Evolutionary conservation across 2,797 vertebrate genomes (phyloP).

Genomic region (Peromyscus eremicus): DNA sequence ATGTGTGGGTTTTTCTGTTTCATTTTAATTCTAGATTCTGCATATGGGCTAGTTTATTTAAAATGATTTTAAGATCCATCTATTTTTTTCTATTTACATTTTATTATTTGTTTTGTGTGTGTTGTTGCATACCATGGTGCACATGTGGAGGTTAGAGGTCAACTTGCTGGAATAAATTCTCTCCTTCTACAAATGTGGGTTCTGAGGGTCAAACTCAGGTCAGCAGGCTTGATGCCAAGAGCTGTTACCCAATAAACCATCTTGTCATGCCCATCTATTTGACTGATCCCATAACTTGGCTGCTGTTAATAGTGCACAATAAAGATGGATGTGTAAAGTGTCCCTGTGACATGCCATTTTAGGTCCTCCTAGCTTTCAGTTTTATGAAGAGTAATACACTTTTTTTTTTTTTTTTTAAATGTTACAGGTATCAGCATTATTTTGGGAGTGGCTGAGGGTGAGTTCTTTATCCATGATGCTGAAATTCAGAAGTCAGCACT

Average conservation of each 20-base stretch:
- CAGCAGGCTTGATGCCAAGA: not conserved
- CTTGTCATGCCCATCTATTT: not conserved
- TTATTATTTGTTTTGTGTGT: not conserved
- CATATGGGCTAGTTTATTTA: not conserved
- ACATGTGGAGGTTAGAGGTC: not conserved
- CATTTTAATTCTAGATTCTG: not conserved
- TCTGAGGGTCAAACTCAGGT: not conserved
- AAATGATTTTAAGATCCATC: not conserved
- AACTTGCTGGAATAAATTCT: not conserved
- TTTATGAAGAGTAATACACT: conserved; percentile 23
- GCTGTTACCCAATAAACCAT: not conserved
- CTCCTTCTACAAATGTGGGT: not conserved
- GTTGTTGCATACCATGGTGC: not conserved
- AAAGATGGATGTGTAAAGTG: not conserved
- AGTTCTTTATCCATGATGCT: conserved; percentile 98
- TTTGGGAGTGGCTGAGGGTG: conserved; percentile 98
- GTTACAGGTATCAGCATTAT: conserved; percentile 97
- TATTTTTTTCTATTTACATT: not conserved
- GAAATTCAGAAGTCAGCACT: conserved; percentile 99
- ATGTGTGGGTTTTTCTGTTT: not conserved
- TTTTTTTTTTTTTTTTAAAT: not conserved
- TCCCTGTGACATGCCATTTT: not conserved
- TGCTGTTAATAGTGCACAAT: not conserved
- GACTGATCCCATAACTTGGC: not conserved
- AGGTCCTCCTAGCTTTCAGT: not conserved